Evolutionary conservation across 2,113 vertebrate species (phyloP), one percentile per base, ranked within the genome.

Genomic region (Planiliza haematocheilus): DNA sequence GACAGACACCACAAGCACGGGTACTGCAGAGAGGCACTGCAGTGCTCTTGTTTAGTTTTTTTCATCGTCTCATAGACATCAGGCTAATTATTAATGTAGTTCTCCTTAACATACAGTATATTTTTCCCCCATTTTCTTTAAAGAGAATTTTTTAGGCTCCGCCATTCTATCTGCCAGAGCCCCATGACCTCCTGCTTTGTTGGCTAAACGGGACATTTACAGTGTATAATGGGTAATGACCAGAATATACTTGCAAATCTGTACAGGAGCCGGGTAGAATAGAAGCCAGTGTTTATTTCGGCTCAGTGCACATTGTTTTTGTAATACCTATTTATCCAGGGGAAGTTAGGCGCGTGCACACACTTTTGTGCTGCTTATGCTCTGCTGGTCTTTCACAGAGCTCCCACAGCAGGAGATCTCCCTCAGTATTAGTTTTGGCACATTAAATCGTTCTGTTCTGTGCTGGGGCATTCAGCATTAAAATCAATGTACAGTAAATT

Each of bases 321-420:
- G 17, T 50, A 24, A 41, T 41, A 67, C 18, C 14, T 55, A 36
- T 56, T 64, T 17, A 13, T 63, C 18, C 30, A 38, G 24, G 13
- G 10, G 30, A 68, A 56, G 38, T 50, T 43, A 51, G 49, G n/a
- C 8, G 7, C 51, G 60, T 20, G 34, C 20, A 36, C 43, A 30
- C 57, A 10, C 12, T 56, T 36, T 48, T 60, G 20, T 61, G 41
- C 42, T 53, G 11, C 16, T 38, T 41, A 36, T 53, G 61, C 34
- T 59, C 75, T 78, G 41, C 2, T 79, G 41, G 53, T 55, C 17
- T 24, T 43, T 64, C 18, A 68, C 48, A 42, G 71, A 62, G 50
- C 42, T 62, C 16, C 24, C 10, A 12, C 38, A 64, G 21, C 41
- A 61, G 41, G 7, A 55, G 2, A n/a, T 14, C 39, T 56, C 13